Percentiles rank a stretch among this genome's conserved stretches.
Evolutionary conservation across 2,113 vertebrate genomes (phyloP).

Genomic region (Ageneiosus marmoratus): DNA sequence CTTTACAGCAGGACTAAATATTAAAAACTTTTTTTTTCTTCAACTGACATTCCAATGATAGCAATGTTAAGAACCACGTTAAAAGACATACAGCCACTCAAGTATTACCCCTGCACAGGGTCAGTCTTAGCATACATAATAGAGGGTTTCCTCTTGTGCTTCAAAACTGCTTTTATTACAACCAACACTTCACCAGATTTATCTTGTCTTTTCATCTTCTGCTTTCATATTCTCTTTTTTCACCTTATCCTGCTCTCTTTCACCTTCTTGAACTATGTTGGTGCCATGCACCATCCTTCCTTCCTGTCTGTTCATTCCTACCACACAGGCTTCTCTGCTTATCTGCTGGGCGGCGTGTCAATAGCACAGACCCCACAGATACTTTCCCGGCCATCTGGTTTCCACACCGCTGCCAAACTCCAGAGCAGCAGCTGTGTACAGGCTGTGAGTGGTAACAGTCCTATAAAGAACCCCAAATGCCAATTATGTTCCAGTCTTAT

Average conservation of each 20-base stretch:
- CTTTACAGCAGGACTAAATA: background rate
- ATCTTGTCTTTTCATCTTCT: conserved; percentile 3
- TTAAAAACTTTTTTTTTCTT: background rate
- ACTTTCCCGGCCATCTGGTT: conserved; percentile 49
- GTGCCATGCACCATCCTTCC: conserved; percentile 8
- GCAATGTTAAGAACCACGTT: background rate
- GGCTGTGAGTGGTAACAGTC: conserved; percentile 29
- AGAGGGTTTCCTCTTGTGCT: background rate
- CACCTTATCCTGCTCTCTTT: conserved; percentile 22
- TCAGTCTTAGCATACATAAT: background rate
- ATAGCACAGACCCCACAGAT: conserved; percentile 26
- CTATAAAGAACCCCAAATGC: conserved; percentile 35
- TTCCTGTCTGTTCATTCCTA: conserved; percentile 34
- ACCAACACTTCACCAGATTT: background rate
- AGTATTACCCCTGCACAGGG: background rate
- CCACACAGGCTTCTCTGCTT: conserved; percentile 45
- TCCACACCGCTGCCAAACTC: conserved; percentile 41
- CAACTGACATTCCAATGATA: background rate
- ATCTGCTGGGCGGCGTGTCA: conserved; percentile 36
- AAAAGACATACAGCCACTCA: background rate
- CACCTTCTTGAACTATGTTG: conserved; percentile 12
- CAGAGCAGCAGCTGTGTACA: conserved; percentile 26
- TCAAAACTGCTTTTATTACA: background rate
- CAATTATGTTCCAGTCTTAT: conserved; percentile 32
- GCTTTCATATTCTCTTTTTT: background rate